Evolutionary conservation across 2,888 invertebrate genomes (phyloP), one percentile per base, ranked within the genome.

Genomic region (Orgyia antiqua): DNA sequence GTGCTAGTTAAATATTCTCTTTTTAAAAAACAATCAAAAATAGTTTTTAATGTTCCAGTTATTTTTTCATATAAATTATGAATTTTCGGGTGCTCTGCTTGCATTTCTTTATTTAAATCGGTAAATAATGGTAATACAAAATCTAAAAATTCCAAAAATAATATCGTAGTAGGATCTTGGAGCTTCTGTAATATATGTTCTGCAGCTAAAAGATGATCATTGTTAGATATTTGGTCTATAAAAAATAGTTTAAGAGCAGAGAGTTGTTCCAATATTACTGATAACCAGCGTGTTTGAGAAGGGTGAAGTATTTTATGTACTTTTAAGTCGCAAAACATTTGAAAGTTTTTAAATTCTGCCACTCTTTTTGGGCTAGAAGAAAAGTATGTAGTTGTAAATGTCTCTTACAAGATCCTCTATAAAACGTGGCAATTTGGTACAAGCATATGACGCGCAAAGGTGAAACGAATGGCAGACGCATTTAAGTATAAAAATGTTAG

Each of bases 11-110:
- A 37, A 30, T 41, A 43, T 32, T 48, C 24, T 42, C 35, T 42
- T 42, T 42, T 41, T 29, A 49, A 39, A 41, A 45, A 48, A 27
- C 57, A 33, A 47, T 61, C 31, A 54, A 51, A 42, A 42, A 55
- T 36, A 53, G 52, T 45, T 46, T 48, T 38, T 21, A 27, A 33
- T 36, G 29, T 39, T 39, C 35, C 23, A 29, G 39, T 33, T 39
- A 34, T 39, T 34, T 38, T 39, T 39, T 39, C 34, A 49, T 38
- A 39, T 39, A 40, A 41, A 36, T 20, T 32, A 25, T 42, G 31
- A 29, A 45, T 36, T 37, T 33, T 34, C 24, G 35, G 35, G 10
- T 36, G 27, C 29, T 45, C 39, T 13, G 39, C 31, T 32, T 43
- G 43, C 42, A 44, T 44, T 39, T 39, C 36, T 40, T 38, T 41